Evolutionary conservation across 2,797 vertebrate species (phyloP).

Genomic region (Pagetopsis macropterus): DNA sequence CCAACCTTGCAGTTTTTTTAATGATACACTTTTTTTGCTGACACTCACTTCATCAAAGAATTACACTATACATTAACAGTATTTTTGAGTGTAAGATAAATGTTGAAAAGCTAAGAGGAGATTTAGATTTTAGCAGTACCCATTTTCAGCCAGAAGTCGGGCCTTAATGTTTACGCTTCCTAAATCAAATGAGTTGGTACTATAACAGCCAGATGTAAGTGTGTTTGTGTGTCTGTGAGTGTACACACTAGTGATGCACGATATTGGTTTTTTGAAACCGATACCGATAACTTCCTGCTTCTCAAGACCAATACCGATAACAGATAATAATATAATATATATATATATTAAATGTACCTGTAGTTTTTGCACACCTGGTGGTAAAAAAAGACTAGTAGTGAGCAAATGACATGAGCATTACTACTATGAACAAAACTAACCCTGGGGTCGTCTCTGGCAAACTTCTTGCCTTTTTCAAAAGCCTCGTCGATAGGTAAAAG

Average conservation of each 20-base stretch:
- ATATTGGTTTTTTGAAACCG: too few relatives aligned
- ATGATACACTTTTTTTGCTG: background rate
- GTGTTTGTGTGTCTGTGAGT: conserved; percentile 43
- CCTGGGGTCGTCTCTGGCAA: too few relatives aligned
- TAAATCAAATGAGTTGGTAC: conserved; percentile 11
- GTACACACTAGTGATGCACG: conserved; percentile 28
- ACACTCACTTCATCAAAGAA: background rate
- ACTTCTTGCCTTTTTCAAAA: too few relatives aligned
- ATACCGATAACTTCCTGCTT: too few relatives aligned
- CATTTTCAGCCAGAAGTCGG: background rate
- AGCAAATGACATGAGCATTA: too few relatives aligned
- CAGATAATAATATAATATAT: too few relatives aligned
- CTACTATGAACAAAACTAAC: too few relatives aligned
- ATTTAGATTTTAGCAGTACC: conserved; percentile 3
- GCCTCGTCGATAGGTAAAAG: too few relatives aligned
- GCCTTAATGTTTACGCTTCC: background rate
- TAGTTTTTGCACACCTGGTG: too few relatives aligned
- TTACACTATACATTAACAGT: background rate
- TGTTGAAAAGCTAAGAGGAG: background rate
- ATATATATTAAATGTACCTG: too few relatives aligned
- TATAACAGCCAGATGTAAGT: conserved; percentile 16
- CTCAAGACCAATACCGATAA: too few relatives aligned
- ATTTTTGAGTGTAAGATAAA: background rate
- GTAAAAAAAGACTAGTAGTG: too few relatives aligned
- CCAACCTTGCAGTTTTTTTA: background rate